These are phyloP conservation scores for Geotrupes spiniger DNA, from an alignment of 2,888 invertebrate genomes.

Conservation along the genomic window DNA sequence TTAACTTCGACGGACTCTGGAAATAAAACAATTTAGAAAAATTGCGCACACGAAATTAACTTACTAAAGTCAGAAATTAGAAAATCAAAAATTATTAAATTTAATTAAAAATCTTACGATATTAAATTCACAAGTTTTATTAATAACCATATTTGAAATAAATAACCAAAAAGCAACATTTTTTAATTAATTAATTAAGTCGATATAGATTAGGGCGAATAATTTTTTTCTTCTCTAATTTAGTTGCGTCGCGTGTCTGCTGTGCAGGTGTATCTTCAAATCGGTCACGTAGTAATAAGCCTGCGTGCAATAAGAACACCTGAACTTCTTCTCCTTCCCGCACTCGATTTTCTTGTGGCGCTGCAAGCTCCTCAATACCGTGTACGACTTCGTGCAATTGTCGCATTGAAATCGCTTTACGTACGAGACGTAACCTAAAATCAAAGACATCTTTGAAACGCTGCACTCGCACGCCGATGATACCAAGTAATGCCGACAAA, in stretches of 20 bases:
- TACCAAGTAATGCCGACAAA: background rate
- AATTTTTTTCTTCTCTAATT: too few relatives aligned
- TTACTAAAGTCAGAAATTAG: too few relatives aligned
- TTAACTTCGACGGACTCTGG: conserved; percentile 2
- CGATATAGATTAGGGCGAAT: too few relatives aligned
- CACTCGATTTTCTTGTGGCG: conserved; percentile 67
- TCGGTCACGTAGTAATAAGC: conserved; percentile 70
- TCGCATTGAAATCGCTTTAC: conserved; percentile 53
- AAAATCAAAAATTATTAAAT: too few relatives aligned
- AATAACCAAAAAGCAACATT: too few relatives aligned
- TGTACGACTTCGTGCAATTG: conserved; percentile 56
- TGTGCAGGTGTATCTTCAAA: conserved; percentile 65
- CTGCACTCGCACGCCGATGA: too few relatives aligned
- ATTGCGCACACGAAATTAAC: too few relatives aligned
- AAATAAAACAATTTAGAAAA: too few relatives aligned
- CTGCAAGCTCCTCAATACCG: conserved; percentile 57
- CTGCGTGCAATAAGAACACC: conserved; percentile 68
- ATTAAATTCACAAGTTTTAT: too few relatives aligned
- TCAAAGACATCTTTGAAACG: background rate
- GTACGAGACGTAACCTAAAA: conserved; percentile 7
- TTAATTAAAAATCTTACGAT: too few relatives aligned
- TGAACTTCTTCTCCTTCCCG: conserved; percentile 68
- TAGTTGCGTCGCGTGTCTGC: conserved; percentile 28
- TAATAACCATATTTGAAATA: too few relatives aligned
- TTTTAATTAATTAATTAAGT: too few relatives aligned